A percentile compares a stretch with the other conserved stretches of the same genome.
Conservation (phyloP, 2,113 vertebrate species). For the Xiphias gladius region DNA sequence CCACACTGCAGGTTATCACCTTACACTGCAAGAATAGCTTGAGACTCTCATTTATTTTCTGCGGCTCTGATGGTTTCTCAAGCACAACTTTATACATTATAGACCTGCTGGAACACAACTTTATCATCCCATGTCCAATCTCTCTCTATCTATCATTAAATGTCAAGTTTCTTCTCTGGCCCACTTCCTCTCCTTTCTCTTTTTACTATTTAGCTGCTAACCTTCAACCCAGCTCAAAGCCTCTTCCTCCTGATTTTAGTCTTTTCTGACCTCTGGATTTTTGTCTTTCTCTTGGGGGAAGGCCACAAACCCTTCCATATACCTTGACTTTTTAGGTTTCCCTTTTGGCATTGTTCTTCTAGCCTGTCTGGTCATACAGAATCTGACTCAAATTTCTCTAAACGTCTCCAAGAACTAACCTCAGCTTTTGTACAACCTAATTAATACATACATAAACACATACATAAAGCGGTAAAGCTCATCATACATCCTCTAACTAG, state of each 20-base stretch:
- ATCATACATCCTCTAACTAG: background rate
- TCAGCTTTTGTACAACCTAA: background rate
- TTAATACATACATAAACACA: background rate
- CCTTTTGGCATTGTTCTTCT: background rate
- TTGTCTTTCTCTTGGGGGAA: conserved; percentile 5
- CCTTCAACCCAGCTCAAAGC: background rate
- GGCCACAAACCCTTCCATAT: background rate
- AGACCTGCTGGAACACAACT: conserved; percentile 37
- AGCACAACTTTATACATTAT: conserved; percentile 29
- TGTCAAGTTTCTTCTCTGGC: conserved; percentile 33
- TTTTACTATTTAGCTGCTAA: conserved; percentile 36
- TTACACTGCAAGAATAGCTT: conserved; percentile 19
- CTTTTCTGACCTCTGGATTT: background rate
- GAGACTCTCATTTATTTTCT: conserved; percentile 32
- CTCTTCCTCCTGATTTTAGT: conserved; percentile 15
- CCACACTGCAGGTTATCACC: conserved; percentile 7
- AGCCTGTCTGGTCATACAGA: background rate
- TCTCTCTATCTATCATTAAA: conserved; percentile 5
- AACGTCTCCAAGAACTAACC: background rate
- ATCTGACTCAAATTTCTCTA: background rate
- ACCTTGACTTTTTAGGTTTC: background rate
- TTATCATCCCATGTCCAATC: conserved; percentile 32
- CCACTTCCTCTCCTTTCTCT: conserved; percentile 11
- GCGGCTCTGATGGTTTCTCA: conserved; percentile 25
- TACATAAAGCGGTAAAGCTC: too few species aligned